Conservation (phyloP, 2,888 invertebrate genomes). For the Cacoxenus indagator region DNA sequence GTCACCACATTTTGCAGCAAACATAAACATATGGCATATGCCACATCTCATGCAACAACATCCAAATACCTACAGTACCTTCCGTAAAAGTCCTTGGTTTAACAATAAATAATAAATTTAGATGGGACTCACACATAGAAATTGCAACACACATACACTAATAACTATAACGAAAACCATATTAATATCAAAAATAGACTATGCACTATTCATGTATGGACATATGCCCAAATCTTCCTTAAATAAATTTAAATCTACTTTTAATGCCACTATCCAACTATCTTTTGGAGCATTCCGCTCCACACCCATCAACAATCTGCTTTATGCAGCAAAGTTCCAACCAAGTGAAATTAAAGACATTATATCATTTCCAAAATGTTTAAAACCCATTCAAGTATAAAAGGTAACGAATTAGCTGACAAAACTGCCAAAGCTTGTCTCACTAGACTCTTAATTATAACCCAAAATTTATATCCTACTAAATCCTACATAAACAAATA, state of each 20-base stretch:
- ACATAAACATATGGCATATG: conserved; percentile 29
- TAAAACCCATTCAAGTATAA: no score
- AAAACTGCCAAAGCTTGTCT: no score
- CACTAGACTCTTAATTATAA: no score
- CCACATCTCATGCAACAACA: no score
- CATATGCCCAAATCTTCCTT: no score
- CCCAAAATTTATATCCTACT: no score
- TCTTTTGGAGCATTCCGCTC: no score
- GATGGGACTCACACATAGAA: conserved; percentile 23
- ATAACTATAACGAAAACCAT: background rate
- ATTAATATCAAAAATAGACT: conserved; percentile 18
- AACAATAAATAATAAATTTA: conserved; percentile 25
- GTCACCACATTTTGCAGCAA: conserved; percentile 11
- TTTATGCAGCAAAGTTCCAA: background rate
- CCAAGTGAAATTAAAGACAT: background rate
- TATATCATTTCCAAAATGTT: background rate
- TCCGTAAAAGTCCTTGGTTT: conserved; percentile 28
- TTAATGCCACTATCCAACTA: background rate
- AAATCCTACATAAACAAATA: no score
- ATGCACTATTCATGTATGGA: no score
- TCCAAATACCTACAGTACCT: conserved; percentile 19
- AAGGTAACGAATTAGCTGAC: no score
- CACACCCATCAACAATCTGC: background rate
- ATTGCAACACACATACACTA: background rate
- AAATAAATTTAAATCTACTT: conserved; percentile 19